Evolutionary conservation across 2,888 invertebrate species (phyloP).

Genomic region (Brachylomia viminalis): DNA sequence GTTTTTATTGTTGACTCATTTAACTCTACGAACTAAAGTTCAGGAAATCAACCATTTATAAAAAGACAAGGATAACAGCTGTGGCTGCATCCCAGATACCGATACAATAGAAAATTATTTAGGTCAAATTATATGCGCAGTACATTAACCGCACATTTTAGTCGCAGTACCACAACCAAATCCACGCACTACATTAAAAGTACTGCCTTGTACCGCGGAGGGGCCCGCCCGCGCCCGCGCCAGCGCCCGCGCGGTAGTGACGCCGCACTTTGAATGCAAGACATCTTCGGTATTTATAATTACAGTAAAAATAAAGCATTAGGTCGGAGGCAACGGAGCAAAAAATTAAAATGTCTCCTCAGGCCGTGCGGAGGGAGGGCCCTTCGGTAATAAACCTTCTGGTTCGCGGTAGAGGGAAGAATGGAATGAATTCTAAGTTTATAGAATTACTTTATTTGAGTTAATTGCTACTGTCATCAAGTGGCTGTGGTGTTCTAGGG

Average conservation of each 20-base stretch:
- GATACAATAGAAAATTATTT: too few species aligned
- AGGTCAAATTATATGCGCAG: too few species aligned
- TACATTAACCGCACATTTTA: too few species aligned
- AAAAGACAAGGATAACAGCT: too few species aligned
- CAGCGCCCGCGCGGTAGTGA: conserved; percentile 42
- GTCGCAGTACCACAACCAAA: not conserved
- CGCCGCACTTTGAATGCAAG: conserved; percentile 70
- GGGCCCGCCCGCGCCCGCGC: conserved; percentile 21
- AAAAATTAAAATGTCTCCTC: conserved; percentile 85
- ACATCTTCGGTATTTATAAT: conserved; percentile 80
- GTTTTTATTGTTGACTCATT: too few species aligned
- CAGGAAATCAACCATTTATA: too few species aligned
- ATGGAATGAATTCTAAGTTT: conserved; percentile 46
- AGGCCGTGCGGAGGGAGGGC: conserved; percentile 38
- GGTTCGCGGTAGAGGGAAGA: conserved; percentile 23
- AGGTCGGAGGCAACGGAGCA: conserved; percentile 80
- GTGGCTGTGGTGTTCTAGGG: not conserved
- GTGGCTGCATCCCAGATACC: too few species aligned
- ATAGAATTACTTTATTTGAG: conserved; percentile 43
- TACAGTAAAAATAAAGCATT: conserved; percentile 83
- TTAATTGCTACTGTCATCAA: conserved; percentile 40
- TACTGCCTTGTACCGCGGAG: conserved; percentile 19
- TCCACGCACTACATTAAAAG: conserved; percentile 26
- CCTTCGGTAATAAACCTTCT: conserved; percentile 49
- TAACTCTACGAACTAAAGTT: too few species aligned